Evolutionary conservation across 2,797 vertebrate genomes (phyloP).

Genomic region (Darevskia mixta): DNA sequence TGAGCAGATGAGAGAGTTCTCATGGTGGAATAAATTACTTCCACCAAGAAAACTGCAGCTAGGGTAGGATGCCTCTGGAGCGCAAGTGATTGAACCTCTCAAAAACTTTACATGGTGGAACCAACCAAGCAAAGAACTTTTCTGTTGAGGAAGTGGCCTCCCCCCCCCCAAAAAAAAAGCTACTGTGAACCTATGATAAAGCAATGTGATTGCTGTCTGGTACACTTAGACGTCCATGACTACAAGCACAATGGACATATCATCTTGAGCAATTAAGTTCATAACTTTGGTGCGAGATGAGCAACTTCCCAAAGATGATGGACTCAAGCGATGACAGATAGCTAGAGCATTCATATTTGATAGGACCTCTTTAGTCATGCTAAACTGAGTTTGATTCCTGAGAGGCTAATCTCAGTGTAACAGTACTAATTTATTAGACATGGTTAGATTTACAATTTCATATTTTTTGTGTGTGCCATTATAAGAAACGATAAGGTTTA

Average conservation of each 20-base stretch:
- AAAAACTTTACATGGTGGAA: neutral
- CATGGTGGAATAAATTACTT: neutral
- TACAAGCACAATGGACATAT: slow-evolving; percentile 1
- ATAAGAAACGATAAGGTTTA: slow-evolving; percentile 82
- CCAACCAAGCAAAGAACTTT: slow-evolving; percentile 12
- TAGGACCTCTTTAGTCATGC: slow-evolving; percentile 69
- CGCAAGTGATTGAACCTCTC: neutral
- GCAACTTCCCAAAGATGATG: slow-evolving; percentile 34
- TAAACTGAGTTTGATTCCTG: slow-evolving; percentile 70
- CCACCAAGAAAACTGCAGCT: neutral
- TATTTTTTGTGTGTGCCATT: slow-evolving; percentile 71
- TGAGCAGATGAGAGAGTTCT: neutral
- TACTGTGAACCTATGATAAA: slow-evolving; percentile 5
- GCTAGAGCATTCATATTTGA: slow-evolving; percentile 58
- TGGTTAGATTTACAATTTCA: slow-evolving; percentile 69
- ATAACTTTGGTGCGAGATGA: slow-evolving; percentile 26
- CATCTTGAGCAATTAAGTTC: slow-evolving; percentile 24
- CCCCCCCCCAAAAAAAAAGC: neutral
- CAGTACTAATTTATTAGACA: slow-evolving; percentile 75
- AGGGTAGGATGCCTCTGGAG: neutral
- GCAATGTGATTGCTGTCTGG: neutral
- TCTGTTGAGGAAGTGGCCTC: neutral
- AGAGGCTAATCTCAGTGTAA: slow-evolving; percentile 79
- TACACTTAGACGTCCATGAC: slow-evolving; percentile 1
- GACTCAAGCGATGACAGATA: slow-evolving; percentile 43